Evolutionary conservation across 2,888 invertebrate species (phyloP).

Genomic region (Abrostola triplasia): DNA sequence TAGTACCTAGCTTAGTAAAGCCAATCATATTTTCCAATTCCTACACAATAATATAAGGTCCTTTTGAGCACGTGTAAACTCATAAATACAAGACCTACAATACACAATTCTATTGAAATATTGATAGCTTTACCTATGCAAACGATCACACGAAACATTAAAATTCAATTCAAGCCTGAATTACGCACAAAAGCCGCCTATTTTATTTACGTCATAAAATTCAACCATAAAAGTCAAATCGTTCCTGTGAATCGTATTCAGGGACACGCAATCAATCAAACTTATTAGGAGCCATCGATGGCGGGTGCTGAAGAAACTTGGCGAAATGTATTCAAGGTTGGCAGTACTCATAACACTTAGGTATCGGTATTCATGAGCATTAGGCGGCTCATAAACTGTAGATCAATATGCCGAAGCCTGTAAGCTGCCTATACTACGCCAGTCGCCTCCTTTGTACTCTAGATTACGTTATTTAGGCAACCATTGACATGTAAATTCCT

Average conservation of each 20-base stretch:
- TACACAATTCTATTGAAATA: constrained; percentile 41
- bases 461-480: constrained; percentile 82
- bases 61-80: constrained; percentile 31
- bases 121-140: constrained; percentile 41
- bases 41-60: constrained; percentile 12
- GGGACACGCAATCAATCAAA: constrained; percentile 56
- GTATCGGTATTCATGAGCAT: constrained; percentile 72
- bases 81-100: constrained; percentile 33
- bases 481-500: constrained; percentile 87
- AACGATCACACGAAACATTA: constrained; percentile 38
- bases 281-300: constrained; percentile 33
- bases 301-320: constrained; percentile 25
- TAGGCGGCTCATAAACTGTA: constrained; percentile 68
- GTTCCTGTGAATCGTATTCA: constrained; percentile 47
- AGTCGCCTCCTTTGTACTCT: constrained; percentile 77
- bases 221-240: constrained; percentile 41
- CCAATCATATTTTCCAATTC: constrained; percentile 25
- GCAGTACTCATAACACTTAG: constrained; percentile 48
- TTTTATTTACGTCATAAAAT: constrained; percentile 49
- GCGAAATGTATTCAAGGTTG: constrained; percentile 39
- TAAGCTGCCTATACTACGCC: constrained; percentile 63
- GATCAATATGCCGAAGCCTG: constrained; percentile 73
- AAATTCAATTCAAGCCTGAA: constrained; percentile 49
- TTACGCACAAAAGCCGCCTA: constrained; percentile 39
- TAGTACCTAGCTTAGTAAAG: constrained; percentile 1